phyloP scores from a whole-genome alignment of 2,888 invertebrate species.

The Patella pellucida region DNA sequence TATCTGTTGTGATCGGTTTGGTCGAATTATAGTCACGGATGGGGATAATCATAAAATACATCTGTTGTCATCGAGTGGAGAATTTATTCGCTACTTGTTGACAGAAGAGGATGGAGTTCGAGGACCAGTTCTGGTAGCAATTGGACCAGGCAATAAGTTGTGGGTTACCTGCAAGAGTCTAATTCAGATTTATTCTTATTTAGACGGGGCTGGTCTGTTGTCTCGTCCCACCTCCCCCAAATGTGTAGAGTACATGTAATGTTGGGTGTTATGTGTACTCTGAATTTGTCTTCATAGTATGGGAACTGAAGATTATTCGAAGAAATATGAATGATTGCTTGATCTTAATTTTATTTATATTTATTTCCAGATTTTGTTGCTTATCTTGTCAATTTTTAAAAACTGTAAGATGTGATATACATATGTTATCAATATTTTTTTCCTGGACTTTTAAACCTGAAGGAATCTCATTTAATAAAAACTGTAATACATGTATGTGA shows the following conservation, averaged over 20 bases:
- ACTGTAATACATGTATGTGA: no score
- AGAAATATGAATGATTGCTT: no score
- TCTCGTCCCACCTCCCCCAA: background rate
- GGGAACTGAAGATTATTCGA: no score
- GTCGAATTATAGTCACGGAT: constrained; percentile 54
- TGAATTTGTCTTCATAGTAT: no score
- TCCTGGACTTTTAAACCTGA: no score
- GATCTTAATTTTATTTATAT: no score
- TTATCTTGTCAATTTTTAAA: no score
- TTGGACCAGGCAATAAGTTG: constrained; percentile 44
- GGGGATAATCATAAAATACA: constrained; percentile 47
- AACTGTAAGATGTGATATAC: no score
- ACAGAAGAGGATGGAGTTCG: constrained; percentile 41
- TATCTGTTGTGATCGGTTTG: constrained; percentile 52
- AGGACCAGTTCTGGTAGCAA: constrained; percentile 46
- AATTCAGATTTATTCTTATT: constrained; percentile 27
- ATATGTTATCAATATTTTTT: no score
- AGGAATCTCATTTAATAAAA: no score
- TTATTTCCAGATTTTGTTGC: no score
- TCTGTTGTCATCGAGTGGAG: constrained; percentile 42
- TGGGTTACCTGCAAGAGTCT: constrained; percentile 49
- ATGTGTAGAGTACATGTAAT: background rate
- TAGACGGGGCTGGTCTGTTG: constrained; percentile 12
- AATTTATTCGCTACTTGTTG: constrained; percentile 43
- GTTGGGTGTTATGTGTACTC: no score